Evolutionary conservation across 2,888 invertebrate genomes (phyloP), one percentile per base, ranked within the genome.

Genomic region (Gerosis bhagava): DNA sequence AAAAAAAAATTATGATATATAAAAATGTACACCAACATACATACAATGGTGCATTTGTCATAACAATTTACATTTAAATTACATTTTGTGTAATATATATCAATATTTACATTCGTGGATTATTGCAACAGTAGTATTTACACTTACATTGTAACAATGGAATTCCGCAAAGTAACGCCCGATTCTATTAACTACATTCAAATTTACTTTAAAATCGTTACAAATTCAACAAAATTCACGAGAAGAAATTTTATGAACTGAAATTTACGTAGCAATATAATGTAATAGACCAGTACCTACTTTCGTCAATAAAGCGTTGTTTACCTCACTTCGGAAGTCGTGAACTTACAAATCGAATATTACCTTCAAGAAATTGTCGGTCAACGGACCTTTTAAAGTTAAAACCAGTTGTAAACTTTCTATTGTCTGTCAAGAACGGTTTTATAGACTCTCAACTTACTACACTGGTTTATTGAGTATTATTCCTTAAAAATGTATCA

Each of bases 291-390:
- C 16, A 35, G 28, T n/a, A n/a, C n/a, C n/a, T 28, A 36, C 16
- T 24, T 16, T 22, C 29, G 29, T 15, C 36, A 35, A 45, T 37
- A 45, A 45, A 36, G 3, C 35, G 25, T 29, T 44, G 44, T 44
- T 44, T 44, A 44, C 44, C 36, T 44, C 44, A 44, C 22, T 44
- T 44, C 44, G 44, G 44, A 44, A 44, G 44, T 44, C 44, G 22
- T 44, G 36, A 44, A 37, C 32, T 36, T 40, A 8, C 16, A 26
- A 41, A 35, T 29, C 36, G 44, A 37, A 29, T 29, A 21, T 15
- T 10, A 22, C 35, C 1, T n/a, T n/a, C n/a, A n/a, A 19, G 8
- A 12, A 15, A 36, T 13, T 8, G 25, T n/a, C 36, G 44, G 44
- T 36, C 44, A 44, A 36, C 29, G 24, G 44, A 44, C 44, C 28